phyloP scores from a whole-genome alignment of 2,113 vertebrate genomes.

The Syrmaticus mikado region DNA sequence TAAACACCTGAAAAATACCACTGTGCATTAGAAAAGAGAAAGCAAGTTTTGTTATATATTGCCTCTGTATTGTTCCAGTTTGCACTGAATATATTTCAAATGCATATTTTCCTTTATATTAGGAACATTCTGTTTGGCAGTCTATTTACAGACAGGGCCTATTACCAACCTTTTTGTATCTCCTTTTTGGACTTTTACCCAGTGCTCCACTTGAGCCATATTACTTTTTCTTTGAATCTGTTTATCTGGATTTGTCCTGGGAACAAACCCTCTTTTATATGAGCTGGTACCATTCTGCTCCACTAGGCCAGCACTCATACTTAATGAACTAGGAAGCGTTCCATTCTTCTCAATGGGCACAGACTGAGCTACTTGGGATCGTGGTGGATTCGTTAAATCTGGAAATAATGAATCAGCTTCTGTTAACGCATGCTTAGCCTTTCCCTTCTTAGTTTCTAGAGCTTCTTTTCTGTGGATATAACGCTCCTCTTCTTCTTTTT shows the following conservation, averaged over 20 bases:
- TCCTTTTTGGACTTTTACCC: constrained; percentile 94
- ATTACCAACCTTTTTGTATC: constrained; percentile 90
- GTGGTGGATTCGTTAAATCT: constrained; percentile 73
- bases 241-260: constrained; percentile 84
- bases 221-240: constrained; percentile 90
- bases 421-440: constrained; percentile 68
- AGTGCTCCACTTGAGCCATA: constrained; percentile 92
- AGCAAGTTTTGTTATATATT: background rate
- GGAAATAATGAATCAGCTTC: constrained; percentile 82
- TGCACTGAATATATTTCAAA: background rate
- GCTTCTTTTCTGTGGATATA: constrained; percentile 78
- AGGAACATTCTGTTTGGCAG: background rate
- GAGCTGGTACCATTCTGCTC: constrained; percentile 89
- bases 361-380: constrained; percentile 75
- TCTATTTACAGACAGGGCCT: background rate
- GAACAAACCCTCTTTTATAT: constrained; percentile 83
- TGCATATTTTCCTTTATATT: background rate
- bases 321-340: constrained; percentile 72
- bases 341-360: constrained; percentile 85
- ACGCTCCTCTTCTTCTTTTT: constrained; percentile 75
- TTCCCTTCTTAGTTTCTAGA: constrained; percentile 82
- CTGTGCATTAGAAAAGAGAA: background rate
- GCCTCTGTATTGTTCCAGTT: background rate
- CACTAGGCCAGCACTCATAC: constrained; percentile 61
- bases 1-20: background rate